Percentiles rank a stretch among this genome's conserved stretches.
Conservation (phyloP, 2,888 invertebrate species). For the Horisme vitalbata region DNA sequence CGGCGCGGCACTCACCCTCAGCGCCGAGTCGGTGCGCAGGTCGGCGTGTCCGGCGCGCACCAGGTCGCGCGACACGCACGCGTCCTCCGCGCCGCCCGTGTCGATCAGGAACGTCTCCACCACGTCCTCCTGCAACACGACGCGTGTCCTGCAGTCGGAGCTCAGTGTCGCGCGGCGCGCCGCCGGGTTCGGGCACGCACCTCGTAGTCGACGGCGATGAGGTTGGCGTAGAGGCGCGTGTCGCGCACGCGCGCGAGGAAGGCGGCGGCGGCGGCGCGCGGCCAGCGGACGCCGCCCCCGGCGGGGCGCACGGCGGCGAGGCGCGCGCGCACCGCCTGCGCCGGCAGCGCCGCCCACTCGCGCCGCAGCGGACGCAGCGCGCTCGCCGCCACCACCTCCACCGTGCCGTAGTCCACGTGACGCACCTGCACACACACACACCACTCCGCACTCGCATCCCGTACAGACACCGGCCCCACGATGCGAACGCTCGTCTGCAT, state of each 20-base stretch:
- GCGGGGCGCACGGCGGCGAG: conserved; percentile 71
- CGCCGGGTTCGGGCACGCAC: conserved; percentile 24
- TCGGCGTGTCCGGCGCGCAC: conserved; percentile 77
- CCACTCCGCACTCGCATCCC: no score
- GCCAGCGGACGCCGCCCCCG: conserved; percentile 69
- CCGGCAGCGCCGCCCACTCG: conserved; percentile 66
- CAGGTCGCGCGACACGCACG: conserved; percentile 73
- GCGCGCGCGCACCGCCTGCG: conserved; percentile 78
- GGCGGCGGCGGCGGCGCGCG: conserved; percentile 57
- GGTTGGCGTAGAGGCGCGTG: conserved; percentile 62
- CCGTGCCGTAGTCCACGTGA: conserved; percentile 84
- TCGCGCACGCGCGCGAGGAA: conserved; percentile 63
- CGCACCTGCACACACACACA: conserved; percentile 64
- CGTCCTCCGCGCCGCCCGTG: conserved; percentile 69
- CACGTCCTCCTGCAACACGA: conserved; percentile 43
- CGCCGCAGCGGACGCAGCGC: conserved; percentile 61
- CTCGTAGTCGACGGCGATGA: conserved; percentile 44
- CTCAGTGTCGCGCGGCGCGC: background rate
- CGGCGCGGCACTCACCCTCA: conserved; percentile 51
- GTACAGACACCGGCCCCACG: no score
- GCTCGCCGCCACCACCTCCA: conserved; percentile 51
- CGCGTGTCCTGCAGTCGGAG: background rate
- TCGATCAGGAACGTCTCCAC: conserved; percentile 77
- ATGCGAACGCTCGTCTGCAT: no score
- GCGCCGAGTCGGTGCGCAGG: conserved; percentile 48